Percentiles rank a stretch among this genome's conserved stretches.
Evolutionary conservation across 2,888 invertebrate genomes (phyloP).

Genomic region (Pandemis corylana): DNA sequence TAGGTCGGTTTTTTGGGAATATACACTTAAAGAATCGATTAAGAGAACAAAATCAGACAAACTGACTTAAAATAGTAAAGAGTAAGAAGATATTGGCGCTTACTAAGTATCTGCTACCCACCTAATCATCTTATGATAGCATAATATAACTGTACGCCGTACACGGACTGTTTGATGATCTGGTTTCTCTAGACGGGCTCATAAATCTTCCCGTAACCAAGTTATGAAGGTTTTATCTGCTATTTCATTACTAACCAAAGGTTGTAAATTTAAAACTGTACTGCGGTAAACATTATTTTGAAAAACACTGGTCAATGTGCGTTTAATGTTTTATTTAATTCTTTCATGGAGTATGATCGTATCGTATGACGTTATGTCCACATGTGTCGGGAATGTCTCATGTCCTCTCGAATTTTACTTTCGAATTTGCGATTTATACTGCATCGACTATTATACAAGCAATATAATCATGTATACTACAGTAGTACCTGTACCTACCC

Average conservation of each 20-base stretch:
- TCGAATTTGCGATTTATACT: not conserved
- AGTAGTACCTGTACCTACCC: too few relatives aligned
- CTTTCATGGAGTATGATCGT: not conserved
- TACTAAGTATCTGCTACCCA: not conserved
- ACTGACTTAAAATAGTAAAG: too few relatives aligned
- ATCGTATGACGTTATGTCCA: too few relatives aligned
- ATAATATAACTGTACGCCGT: not conserved
- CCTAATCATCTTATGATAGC: not conserved
- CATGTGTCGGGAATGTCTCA: too few relatives aligned
- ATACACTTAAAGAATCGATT: too few relatives aligned
- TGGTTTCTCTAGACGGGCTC: constrained; percentile 16
- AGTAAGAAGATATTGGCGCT: too few relatives aligned
- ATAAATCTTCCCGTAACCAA: constrained; percentile 7
- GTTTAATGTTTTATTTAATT: not conserved
- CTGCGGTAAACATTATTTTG: not conserved
- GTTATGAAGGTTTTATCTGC: constrained; percentile 5
- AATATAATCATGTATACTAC: too few relatives aligned
- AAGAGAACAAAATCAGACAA: too few relatives aligned
- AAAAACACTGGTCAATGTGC: not conserved
- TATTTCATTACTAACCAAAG: not conserved
- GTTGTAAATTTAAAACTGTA: constrained; percentile 4
- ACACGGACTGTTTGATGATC: constrained; percentile 6
- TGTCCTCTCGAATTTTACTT: not conserved
- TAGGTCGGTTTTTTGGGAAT: too few relatives aligned
- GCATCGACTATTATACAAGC: too few relatives aligned